phyloP scores from a whole-genome alignment of 2,797 vertebrate genomes.

The Scolopax rusticola region DNA sequence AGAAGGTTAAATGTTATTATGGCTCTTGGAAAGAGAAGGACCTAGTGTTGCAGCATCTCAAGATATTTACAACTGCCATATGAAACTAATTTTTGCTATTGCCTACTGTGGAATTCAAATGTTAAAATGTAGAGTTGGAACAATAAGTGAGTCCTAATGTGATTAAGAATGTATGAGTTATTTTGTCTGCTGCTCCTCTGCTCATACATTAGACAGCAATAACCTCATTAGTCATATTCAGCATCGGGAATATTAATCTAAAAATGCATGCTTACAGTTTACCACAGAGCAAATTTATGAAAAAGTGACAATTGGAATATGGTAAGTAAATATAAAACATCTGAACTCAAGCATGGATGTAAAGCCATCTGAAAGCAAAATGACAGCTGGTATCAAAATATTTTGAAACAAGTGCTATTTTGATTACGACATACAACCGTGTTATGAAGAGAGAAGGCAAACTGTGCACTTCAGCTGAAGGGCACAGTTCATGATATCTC shows the following conservation, averaged over 20 bases:
- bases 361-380: background rate
- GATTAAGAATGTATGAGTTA: conserved; percentile 34
- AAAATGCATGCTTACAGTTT: background rate
- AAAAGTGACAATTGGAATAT: background rate
- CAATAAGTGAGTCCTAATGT: background rate
- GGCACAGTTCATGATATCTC: background rate
- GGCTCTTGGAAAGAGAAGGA: background rate
- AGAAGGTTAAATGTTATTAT: background rate
- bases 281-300: background rate
- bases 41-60: background rate
- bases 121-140: conserved; percentile 17
- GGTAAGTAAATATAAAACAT: background rate
- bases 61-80: background rate
- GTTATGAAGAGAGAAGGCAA: background rate
- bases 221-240: background rate
- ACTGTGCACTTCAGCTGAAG: background rate
- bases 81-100: background rate
- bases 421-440: background rate
- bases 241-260: background rate
- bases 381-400: background rate
- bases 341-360: background rate
- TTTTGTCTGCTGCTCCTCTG: background rate
- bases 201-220: background rate
- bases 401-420: background rate
- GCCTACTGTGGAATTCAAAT: background rate